Conservation (phyloP, 2,888 invertebrate species). For the Xylocampa areola region DNA sequence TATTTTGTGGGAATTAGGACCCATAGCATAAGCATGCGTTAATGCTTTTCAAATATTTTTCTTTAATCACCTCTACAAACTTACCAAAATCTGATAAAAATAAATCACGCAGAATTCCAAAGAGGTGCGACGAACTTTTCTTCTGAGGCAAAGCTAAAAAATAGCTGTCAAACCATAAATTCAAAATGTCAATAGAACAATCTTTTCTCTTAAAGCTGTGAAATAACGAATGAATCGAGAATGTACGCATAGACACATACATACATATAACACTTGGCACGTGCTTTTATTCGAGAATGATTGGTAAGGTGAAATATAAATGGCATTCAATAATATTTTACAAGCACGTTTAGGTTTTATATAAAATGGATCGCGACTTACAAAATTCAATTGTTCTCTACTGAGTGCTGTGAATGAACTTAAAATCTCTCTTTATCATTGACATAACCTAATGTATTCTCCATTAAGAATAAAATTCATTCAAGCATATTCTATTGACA, state of each 20-base stretch:
- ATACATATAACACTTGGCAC: too few relatives aligned
- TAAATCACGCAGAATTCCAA: too few relatives aligned
- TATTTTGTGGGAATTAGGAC: too few relatives aligned
- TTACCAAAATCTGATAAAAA: too few relatives aligned
- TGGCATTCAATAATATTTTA: constrained; percentile 38
- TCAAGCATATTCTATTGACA: too few relatives aligned
- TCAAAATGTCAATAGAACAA: constrained; percentile 39
- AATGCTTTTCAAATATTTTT: too few relatives aligned
- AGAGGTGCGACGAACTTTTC: too few relatives aligned
- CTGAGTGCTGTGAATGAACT: constrained; percentile 7
- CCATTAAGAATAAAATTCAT: too few relatives aligned
- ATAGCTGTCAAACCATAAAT: constrained; percentile 29
- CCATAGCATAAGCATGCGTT: too few relatives aligned
- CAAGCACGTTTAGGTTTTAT: constrained; percentile 15
- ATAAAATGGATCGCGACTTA: constrained; percentile 5
- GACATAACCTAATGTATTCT: neutral
- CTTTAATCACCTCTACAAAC: too few relatives aligned
- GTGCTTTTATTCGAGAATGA: constrained; percentile 36
- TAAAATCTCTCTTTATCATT: constrained; percentile 11
- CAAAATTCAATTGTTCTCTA: constrained; percentile 13
- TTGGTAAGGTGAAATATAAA: constrained; percentile 34
- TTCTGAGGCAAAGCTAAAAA: neutral
- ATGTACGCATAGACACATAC: too few relatives aligned
- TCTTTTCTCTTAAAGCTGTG: constrained; percentile 21
- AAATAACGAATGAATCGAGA: constrained; percentile 41